Percentiles rank a stretch among this genome's conserved stretches.
These are phyloP conservation scores for Protodeltote pygarga DNA, from an alignment of 2,888 invertebrate species.

Conservation along the genomic window DNA sequence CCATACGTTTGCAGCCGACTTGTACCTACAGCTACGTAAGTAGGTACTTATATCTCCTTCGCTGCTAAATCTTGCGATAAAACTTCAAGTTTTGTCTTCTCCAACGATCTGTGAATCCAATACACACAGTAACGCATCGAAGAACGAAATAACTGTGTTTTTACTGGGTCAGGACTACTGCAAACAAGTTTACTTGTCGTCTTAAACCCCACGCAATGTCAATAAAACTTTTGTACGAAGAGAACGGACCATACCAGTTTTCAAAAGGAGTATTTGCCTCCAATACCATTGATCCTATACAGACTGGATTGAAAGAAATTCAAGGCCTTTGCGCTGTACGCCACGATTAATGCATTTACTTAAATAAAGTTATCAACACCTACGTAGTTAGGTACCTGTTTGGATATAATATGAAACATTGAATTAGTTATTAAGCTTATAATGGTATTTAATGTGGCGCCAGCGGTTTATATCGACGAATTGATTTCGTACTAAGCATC, in stretches of 20 bases:
- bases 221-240: slow-evolving; percentile 15
- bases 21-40: not conserved
- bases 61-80: not conserved
- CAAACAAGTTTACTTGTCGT: slow-evolving; percentile 38
- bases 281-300: slow-evolving; percentile 2
- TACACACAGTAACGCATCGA: slow-evolving; percentile 8
- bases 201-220: slow-evolving; percentile 17
- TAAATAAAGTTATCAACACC: no score
- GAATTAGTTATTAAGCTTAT: no score
- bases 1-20: no score
- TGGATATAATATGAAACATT: no score
- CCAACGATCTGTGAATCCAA: slow-evolving; percentile 15
- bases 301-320: not conserved
- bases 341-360: not conserved
- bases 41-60: not conserved
- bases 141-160: slow-evolving; percentile 37
- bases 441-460: no score
- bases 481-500: no score
- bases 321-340: not conserved
- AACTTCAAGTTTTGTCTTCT: slow-evolving; percentile 14
- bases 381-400: no score
- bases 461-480: no score
- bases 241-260: slow-evolving; percentile 4
- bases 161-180: slow-evolving; percentile 43
- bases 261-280: slow-evolving; percentile 23